Percentiles rank a stretch among this genome's conserved stretches.
Evolutionary conservation across 2,113 vertebrate species (phyloP).

Genomic region (Istiophorus platypterus): DNA sequence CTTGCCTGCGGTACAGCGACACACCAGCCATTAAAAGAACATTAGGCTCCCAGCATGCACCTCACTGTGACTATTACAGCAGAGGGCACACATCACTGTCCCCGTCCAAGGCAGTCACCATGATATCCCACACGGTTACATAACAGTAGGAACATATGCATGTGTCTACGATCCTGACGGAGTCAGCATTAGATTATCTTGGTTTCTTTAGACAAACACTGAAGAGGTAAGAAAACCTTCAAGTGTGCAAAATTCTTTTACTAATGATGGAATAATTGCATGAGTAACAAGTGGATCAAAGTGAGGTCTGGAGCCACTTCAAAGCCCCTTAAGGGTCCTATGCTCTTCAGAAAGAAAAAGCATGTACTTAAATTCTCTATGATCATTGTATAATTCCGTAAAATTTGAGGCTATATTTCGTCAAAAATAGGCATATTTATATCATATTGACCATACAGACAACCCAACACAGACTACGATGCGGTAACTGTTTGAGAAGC

Average conservation of each 20-base stretch:
- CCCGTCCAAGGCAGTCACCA: not conserved
- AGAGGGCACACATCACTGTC: slow-evolving; percentile 22
- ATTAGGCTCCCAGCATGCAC: slow-evolving; percentile 71
- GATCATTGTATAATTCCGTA: too few species aligned
- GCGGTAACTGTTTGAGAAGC: not conserved
- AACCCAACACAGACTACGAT: not conserved
- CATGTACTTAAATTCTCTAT: too few species aligned
- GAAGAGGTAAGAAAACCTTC: not conserved
- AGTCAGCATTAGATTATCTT: not conserved
- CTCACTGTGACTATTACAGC: slow-evolving; percentile 50
- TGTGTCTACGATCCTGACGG: not conserved
- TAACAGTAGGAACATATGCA: not conserved
- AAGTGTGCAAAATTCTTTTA: not conserved
- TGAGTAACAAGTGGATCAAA: too few species aligned
- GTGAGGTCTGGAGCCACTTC: too few species aligned
- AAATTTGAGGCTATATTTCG: too few species aligned
- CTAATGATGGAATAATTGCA: not conserved
- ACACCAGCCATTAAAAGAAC: slow-evolving; percentile 78
- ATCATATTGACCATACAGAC: not conserved
- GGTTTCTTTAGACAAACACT: not conserved
- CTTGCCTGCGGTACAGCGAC: slow-evolving; percentile 48
- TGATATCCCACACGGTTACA: not conserved
- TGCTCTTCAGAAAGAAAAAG: not conserved
- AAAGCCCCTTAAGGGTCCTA: too few species aligned
- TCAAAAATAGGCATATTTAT: not conserved